Percentiles rank a stretch among this genome's conserved stretches.
These are phyloP conservation scores for Cepaea hortensis DNA, from an alignment of 2,888 invertebrate genomes.

Conservation along the genomic window DNA sequence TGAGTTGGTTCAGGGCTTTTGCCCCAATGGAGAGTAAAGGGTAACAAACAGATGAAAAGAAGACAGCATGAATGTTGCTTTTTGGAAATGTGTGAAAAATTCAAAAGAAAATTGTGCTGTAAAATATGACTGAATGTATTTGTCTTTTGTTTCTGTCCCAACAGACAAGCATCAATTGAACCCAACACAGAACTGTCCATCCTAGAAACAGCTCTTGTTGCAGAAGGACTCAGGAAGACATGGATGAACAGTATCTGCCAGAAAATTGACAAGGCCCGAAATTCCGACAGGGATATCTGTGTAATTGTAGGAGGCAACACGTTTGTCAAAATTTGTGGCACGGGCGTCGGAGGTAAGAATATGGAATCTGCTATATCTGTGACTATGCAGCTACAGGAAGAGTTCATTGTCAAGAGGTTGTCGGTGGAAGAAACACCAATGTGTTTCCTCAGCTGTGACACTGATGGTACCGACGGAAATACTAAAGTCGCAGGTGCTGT, in stretches of 20 bases:
- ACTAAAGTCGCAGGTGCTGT: constrained; percentile 90
- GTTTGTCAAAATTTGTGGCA: constrained; percentile 85
- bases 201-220: constrained; percentile 64
- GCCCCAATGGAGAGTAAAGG: too few relatives aligned
- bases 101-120: too few relatives aligned
- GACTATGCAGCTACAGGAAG: constrained; percentile 38
- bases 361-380: constrained; percentile 92
- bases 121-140: background rate
- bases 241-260: constrained; percentile 62
- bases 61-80: too few relatives aligned
- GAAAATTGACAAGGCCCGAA: constrained; percentile 58
- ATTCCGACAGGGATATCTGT: constrained; percentile 76
- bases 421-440: constrained; percentile 69
- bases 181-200: constrained; percentile 46
- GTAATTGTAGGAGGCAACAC: constrained; percentile 93
- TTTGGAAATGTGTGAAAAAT: too few relatives aligned
- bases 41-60: too few relatives aligned
- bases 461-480: constrained; percentile 98
- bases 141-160: background rate
- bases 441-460: constrained; percentile 89
- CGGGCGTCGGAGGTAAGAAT: constrained; percentile 93
- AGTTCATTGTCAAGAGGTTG: constrained; percentile 25
- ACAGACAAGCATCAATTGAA: constrained; percentile 49
- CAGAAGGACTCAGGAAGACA: constrained; percentile 62
- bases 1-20: too few relatives aligned